Conservation (phyloP, 2,113 vertebrate genomes). For the Oreotrochilus melanogaster region DNA sequence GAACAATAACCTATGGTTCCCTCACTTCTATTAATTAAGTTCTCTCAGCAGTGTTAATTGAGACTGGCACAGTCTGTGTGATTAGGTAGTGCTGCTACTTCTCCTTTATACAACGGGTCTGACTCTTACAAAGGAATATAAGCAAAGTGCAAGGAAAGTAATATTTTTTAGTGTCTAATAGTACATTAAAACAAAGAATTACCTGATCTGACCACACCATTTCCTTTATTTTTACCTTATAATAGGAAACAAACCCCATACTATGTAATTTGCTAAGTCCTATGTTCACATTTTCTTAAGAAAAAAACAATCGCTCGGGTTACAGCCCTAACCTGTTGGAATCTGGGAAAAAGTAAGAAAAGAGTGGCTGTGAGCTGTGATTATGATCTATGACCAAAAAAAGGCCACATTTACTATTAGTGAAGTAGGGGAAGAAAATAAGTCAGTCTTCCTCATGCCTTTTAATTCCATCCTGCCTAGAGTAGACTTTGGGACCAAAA, state of each 20-base stretch:
- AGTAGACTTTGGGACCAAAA: background rate
- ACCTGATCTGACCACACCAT: background rate
- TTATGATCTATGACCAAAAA: background rate
- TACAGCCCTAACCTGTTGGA: background rate
- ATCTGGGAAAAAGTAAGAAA: background rate
- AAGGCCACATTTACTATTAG: background rate
- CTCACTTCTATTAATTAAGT: background rate
- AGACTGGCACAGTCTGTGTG: background rate
- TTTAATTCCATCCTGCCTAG: background rate
- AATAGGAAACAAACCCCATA: background rate
- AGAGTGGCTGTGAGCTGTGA: background rate
- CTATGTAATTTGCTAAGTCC: background rate
- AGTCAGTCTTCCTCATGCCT: background rate
- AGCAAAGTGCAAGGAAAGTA: background rate
- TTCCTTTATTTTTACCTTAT: background rate
- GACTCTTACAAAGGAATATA: background rate
- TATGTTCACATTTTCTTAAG: background rate
- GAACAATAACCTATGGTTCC: background rate
- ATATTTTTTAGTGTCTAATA: background rate
- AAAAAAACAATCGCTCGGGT: background rate
- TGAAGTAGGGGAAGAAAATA: background rate
- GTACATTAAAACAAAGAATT: background rate
- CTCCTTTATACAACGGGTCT: background rate
- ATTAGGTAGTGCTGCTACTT: background rate
- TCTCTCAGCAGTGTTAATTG: background rate